Conservation (phyloP, 2,797 vertebrate genomes). For the Labeo calbasu region DNA sequence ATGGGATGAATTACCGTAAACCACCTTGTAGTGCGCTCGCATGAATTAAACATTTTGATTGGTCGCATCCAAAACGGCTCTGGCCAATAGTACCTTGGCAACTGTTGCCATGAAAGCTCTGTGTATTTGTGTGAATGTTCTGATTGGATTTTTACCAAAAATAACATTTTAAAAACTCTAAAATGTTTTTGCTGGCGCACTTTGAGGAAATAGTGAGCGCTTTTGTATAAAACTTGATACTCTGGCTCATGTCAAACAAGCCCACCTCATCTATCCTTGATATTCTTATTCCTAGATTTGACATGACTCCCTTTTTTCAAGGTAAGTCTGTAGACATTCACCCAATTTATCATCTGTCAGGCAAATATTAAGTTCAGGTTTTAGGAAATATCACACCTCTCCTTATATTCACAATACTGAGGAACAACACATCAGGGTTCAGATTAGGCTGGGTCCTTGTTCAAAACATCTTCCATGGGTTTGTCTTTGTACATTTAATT, state of each 20-base stretch:
- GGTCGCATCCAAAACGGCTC: neutral
- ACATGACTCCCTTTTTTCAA: neutral
- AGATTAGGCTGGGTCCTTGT: conserved; percentile 68
- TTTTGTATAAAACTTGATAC: too few relatives aligned
- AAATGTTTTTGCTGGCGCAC: neutral
- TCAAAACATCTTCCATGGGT: conserved; percentile 58
- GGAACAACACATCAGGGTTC: conserved; percentile 47
- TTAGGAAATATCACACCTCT: neutral
- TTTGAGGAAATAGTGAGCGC: neutral
- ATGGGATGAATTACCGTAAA: conserved; percentile 36
- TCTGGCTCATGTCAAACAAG: neutral
- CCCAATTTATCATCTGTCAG: neutral
- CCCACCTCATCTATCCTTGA: neutral
- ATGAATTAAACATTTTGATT: neutral
- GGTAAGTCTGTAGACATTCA: neutral
- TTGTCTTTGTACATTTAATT: conserved; percentile 64
- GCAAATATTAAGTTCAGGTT: neutral
- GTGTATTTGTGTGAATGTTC: neutral
- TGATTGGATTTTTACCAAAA: neutral
- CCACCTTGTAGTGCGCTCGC: neutral
- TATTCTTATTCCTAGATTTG: neutral
- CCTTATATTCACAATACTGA: conserved; percentile 29
- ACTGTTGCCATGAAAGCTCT: neutral
- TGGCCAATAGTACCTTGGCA: neutral
- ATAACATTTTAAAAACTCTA: too few relatives aligned